Base-by-base conservation (phyloP, 2,888 invertebrate species). In the Drosophila quinaria region DNA sequence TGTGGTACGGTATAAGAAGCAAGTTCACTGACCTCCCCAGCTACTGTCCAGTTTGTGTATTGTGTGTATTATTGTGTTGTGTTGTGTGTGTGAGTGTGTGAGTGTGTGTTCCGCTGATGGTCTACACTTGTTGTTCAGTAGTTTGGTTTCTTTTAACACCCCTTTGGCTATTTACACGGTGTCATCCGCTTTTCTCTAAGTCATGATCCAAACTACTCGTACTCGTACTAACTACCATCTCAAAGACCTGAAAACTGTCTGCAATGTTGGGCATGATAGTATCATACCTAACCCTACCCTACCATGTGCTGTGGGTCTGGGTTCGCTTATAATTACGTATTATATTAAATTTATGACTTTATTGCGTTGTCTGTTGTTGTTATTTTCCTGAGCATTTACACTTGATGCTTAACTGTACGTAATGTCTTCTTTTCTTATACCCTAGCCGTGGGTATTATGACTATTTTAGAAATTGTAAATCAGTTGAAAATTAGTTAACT, bases 91-190 rank as follows among this genome's bases (percentile, higher is more conserved):
- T 35, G n/a, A n/a, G 22, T 54, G 39, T 17, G 29, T 54, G n/a
- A 9, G 11, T 50, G 19, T 35, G 44, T 44, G 60, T 51, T 46
- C 60, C 37, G 54, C 66, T 56, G 65, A 39, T 79, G 80, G 74
- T 83, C 76, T 63, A 73, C 82, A 86, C 84, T 87, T 86, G 87
- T 73, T 83, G 58, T 80, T 61, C 74, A 70, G 74, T 82, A 80
- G 72, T 58, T 72, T 65, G 64, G 68, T 50, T 69, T 75, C 64
- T 75, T 69, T 58, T 46, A 64, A 71, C 64, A 70, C 62, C 54
- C 66, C 64, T 52, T 55, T 59, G 70, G 78, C 78, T 74, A 74
- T 79, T 80, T 80, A 74, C 72, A 65, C 77, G 70, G 69, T 87
- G 83, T 84, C 83, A 83, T 79, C 85, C 66, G 70, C 81, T 68